Evolutionary conservation across 2,113 vertebrate species (phyloP).

Genomic region (Rhizomys pruinosus): DNA sequence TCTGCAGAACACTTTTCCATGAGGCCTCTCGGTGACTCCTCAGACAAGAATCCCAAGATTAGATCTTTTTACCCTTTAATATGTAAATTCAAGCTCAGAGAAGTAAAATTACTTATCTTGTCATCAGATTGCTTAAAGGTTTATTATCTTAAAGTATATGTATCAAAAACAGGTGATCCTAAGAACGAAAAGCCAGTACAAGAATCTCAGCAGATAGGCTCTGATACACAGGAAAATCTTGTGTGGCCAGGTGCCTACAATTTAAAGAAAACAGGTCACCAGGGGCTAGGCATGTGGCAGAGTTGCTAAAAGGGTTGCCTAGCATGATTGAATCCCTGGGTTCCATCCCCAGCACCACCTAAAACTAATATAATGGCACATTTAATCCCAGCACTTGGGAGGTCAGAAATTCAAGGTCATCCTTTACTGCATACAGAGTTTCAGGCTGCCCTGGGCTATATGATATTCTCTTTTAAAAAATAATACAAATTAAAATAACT

Average conservation of each 20-base stretch:
- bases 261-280: not conserved
- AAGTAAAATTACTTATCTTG: conserved; percentile 34
- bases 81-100: conserved; percentile 14
- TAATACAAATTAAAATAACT: not conserved
- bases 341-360: no score
- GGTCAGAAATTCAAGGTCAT: no score
- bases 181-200: not conserved
- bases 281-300: no score
- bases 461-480: not conserved
- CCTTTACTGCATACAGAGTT: no score
- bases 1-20: not conserved
- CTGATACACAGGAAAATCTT: not conserved
- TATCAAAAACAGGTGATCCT: not conserved
- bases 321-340: no score
- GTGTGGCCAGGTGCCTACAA: not conserved
- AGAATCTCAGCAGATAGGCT: not conserved
- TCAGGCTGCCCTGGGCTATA: no score
- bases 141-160: conserved; percentile 38
- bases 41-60: conserved; percentile 18
- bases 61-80: not conserved
- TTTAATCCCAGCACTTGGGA: no score
- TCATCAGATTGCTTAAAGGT: conserved; percentile 1
- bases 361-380: no score
- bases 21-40: not conserved
- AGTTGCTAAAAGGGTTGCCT: no score